Evolutionary conservation across 1,140 invertebrate species (phyloP).

Genomic region (Pseudomyrmex flavicornis): DNA sequence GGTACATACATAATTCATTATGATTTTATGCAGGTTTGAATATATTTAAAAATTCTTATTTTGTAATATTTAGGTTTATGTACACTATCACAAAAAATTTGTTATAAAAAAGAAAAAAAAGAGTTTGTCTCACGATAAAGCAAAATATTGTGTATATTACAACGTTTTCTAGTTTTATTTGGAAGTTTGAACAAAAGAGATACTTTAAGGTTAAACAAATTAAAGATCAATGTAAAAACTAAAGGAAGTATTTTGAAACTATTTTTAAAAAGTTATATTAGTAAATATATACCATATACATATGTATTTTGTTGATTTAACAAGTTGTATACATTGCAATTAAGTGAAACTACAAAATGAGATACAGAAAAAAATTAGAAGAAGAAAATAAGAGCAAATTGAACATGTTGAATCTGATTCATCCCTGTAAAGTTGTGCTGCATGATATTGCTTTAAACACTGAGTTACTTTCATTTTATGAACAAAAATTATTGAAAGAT

Average conservation of each 20-base stretch:
- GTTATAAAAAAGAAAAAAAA: too few relatives aligned
- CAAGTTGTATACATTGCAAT: background rate
- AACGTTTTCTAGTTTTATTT: too few relatives aligned
- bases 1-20: too few relatives aligned
- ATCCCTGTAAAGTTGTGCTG: background rate
- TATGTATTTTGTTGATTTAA: background rate
- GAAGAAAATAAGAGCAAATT: background rate
- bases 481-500: background rate
- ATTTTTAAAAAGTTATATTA: background rate
- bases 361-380: background rate
- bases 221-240: too few relatives aligned
- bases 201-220: too few relatives aligned
- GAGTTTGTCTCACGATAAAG: too few relatives aligned
- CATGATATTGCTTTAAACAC: constrained; percentile 23
- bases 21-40: too few relatives aligned
- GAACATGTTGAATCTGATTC: background rate
- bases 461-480: background rate
- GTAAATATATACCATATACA: background rate
- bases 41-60: too few relatives aligned
- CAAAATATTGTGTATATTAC: too few relatives aligned
- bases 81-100: too few relatives aligned
- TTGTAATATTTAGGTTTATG: too few relatives aligned
- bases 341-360: constrained; percentile 7
- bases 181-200: too few relatives aligned
- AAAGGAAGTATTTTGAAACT: background rate